phyloP scores from a whole-genome alignment of 2,113 vertebrate species.

The Tiliqua scincoides region DNA sequence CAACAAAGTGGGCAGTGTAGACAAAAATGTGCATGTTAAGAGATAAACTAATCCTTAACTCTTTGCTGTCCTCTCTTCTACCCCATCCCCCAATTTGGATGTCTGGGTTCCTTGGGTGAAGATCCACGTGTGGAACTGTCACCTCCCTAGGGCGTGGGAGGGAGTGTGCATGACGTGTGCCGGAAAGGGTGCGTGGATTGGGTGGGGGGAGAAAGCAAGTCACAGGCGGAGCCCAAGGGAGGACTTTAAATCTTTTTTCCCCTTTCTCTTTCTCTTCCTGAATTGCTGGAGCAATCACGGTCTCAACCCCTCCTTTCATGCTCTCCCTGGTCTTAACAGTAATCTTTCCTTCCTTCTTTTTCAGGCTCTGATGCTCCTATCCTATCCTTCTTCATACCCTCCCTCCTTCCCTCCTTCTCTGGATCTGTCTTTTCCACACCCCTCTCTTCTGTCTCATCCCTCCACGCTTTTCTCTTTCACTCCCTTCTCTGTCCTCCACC shows the following conservation, averaged over 20 bases:
- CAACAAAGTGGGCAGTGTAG: not conserved
- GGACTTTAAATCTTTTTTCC: not conserved
- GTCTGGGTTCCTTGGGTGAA: not conserved
- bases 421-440: not conserved
- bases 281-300: not conserved
- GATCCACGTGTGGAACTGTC: not conserved
- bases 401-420: not conserved
- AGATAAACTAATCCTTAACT: not conserved
- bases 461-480: not conserved
- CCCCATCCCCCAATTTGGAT: not conserved
- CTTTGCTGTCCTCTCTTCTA: not conserved
- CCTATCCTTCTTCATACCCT: not conserved
- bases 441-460: not conserved
- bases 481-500: not conserved
- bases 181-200: constrained; percentile 8
- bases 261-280: not conserved
- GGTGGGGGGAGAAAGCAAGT: not conserved
- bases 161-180: not conserved
- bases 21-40: not conserved
- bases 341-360: not conserved
- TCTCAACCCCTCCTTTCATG: not conserved
- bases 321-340: too few relatives aligned
- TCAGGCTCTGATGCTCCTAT: not conserved
- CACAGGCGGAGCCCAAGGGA: not conserved
- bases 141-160: not conserved